These are phyloP conservation scores for Dendroctonus valens DNA, from an alignment of 1,140 invertebrate species.

Conservation along the genomic window DNA sequence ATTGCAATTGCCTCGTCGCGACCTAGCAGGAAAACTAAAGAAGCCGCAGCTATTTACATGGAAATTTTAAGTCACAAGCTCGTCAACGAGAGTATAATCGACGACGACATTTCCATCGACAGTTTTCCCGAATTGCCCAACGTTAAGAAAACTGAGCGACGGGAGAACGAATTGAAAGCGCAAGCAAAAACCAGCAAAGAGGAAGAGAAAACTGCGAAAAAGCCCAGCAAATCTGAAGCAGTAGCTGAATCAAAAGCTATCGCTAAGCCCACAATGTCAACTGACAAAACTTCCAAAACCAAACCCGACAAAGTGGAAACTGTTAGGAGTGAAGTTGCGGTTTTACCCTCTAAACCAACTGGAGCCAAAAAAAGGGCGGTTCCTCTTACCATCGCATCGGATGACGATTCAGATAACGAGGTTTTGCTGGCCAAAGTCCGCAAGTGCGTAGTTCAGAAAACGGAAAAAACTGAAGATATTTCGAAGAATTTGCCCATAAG, in stretches of 20 bases:
- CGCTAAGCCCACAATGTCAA: neutral
- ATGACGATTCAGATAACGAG: conserved; percentile 24
- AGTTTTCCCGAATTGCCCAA: conserved; percentile 69
- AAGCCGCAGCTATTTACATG: conserved; percentile 73
- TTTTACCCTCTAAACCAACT: neutral
- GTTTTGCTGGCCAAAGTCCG: conserved; percentile 21
- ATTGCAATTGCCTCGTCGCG: conserved; percentile 38
- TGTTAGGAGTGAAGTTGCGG: neutral
- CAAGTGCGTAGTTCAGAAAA: conserved; percentile 7
- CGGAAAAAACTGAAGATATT: neutral
- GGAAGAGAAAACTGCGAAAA: conserved; percentile 29
- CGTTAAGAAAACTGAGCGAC: conserved; percentile 59
- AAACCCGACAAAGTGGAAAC: no score
- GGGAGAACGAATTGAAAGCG: conserved; percentile 61
- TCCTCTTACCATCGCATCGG: neutral
- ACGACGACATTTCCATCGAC: conserved; percentile 64
- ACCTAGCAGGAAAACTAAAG: conserved; percentile 71
- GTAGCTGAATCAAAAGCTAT: conserved; percentile 12
- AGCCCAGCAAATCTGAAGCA: conserved; percentile 22
- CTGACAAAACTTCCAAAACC: no score
- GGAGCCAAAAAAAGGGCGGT: conserved; percentile 4
- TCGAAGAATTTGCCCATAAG: neutral
- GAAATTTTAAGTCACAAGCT: conserved; percentile 70
- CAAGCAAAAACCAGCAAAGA: conserved; percentile 48
- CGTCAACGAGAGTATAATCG: conserved; percentile 55